Evolutionary conservation across 2,888 invertebrate species (phyloP), one percentile per base, ranked within the genome.

Genomic region (Eupithecia inturbata): DNA sequence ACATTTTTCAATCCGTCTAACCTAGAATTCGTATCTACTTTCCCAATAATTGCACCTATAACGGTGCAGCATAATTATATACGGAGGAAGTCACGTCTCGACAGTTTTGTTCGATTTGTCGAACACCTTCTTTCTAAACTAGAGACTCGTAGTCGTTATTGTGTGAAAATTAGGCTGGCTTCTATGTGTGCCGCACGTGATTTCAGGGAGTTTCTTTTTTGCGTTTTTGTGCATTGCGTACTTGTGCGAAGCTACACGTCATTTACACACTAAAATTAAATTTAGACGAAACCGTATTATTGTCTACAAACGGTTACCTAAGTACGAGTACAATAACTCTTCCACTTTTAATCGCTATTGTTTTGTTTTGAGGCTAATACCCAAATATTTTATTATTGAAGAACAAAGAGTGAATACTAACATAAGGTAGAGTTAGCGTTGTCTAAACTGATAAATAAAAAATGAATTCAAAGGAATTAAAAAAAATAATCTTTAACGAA

Each of bases 81-180:
- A 77, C 80, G 49, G 49, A 81, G 85, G 86, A 84, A 86, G 87
- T 86, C 88, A 88, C 87, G 88, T 85, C 57, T 78, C 78, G 69
- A 71, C 68, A 71, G 75, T 76, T 80, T 81, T 77, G 77, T 79
- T 79, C 80, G 78, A 67, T 78, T 78, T 79, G 75, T 77, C 57
- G 69, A 66, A 57, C 62, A 39, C 66, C 64, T 64, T 62, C 28
- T n/a, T n/a, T n/a, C n/a, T n/a, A n/a, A n/a, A n/a, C n/a, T 28
- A 28, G 28, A 60, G 68, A 2, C 49, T 1, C n/a, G 5, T 12
- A 33, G 36, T 66, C 22, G n/a, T 60, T 41, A 36, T 41, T 28
- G n/a, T 66, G 39, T 64, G 36, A 64, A 66, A 66, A 66, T 41
- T 41, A 66, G 66, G 66, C 39, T 26, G 14, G 12, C 39, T 39